Evolutionary conservation across 2,113 vertebrate genomes (phyloP).

Genomic region (Macrotus californicus): DNA sequence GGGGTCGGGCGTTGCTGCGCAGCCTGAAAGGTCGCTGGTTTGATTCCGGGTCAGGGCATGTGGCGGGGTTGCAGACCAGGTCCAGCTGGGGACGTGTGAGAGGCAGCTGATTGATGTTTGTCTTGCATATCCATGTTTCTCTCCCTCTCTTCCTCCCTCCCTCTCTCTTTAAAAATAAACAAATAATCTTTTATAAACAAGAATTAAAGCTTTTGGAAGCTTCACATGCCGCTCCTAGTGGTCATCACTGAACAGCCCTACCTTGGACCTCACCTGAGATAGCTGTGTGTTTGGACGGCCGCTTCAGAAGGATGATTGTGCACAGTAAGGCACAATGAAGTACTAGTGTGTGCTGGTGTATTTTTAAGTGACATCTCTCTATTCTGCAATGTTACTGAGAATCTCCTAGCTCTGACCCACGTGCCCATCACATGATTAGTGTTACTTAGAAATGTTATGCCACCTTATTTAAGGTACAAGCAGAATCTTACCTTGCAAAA

Average conservation of each 20-base stretch:
- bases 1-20: too few species aligned
- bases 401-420: not conserved
- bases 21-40: too few species aligned
- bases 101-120: too few species aligned
- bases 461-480: not conserved
- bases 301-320: not conserved
- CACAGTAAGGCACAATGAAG: accelerated
- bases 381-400: not conserved
- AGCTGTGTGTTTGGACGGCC: not conserved
- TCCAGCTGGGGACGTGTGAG: too few species aligned
- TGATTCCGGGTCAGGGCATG: too few species aligned
- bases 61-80: too few species aligned
- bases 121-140: too few species aligned
- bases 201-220: not conserved
- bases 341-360: not conserved
- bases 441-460: not conserved
- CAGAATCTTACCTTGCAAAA: not conserved
- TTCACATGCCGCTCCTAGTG: not conserved
- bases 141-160: too few species aligned
- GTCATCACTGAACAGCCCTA: not conserved
- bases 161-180: too few species aligned
- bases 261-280: not conserved
- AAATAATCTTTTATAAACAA: too few species aligned
- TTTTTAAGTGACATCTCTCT: not conserved
- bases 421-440: not conserved